phyloP scores from a whole-genome alignment of 2,113 vertebrate genomes.

The Nansenia antarctica region DNA sequence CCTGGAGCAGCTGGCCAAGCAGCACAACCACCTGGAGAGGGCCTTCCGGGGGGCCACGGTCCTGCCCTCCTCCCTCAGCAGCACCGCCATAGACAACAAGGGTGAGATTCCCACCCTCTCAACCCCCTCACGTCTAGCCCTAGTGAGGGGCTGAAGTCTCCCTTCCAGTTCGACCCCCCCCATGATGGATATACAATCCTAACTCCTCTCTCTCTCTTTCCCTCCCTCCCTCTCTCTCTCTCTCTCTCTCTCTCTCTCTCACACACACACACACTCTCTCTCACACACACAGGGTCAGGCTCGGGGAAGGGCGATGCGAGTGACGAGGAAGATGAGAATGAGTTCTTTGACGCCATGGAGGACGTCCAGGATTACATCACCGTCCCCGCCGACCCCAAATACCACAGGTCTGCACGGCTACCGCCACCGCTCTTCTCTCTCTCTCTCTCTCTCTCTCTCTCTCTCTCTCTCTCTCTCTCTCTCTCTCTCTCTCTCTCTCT shows the following conservation, averaged over 20 bases:
- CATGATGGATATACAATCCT: no score
- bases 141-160: no score
- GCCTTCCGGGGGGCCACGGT: conserved; percentile 92
- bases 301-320: conserved; percentile 88
- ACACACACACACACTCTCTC: no score
- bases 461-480: neutral
- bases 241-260: neutral
- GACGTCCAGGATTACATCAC: conserved; percentile 90
- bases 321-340: conserved; percentile 94
- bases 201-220: neutral
- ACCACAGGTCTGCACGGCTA: conserved; percentile 81
- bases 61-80: conserved; percentile 73
- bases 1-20: conserved; percentile 93
- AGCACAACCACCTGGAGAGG: conserved; percentile 95
- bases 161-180: no score
- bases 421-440: neutral
- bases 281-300: conserved; percentile 64
- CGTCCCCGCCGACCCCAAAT: conserved; percentile 85
- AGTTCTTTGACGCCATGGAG: conserved; percentile 90
- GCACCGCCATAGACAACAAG: conserved; percentile 74
- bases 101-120: conserved; percentile 63
- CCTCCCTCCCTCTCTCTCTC: neutral
- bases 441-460: conserved; percentile 8
- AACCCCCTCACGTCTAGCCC: neutral
- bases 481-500: neutral